Evolutionary conservation across 2,888 invertebrate species (phyloP).

Genomic region (Phorcus lineatus): DNA sequence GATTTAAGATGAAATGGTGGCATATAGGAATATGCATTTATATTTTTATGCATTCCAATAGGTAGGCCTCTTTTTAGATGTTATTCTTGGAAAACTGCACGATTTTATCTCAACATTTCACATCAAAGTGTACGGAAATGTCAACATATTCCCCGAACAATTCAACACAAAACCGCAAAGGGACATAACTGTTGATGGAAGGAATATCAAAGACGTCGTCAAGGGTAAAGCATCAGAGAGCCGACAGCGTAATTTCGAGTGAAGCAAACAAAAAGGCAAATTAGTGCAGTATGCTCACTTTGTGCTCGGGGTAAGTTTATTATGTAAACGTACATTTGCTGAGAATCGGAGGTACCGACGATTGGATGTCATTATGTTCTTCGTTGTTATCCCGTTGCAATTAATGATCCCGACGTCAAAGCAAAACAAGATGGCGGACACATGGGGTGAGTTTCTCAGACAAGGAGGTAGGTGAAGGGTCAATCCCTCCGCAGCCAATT

Average conservation of each 20-base stretch:
- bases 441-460: neutral
- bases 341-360: neutral
- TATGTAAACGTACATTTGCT: neutral
- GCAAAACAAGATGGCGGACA: slow-evolving; percentile 6
- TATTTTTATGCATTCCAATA: no score
- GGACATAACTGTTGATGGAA: no score
- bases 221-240: no score
- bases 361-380: slow-evolving; percentile 4
- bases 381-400: neutral
- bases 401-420: neutral
- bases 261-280: slow-evolving; percentile 16
- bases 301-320: neutral
- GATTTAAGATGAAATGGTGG: no score
- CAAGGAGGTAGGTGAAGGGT: neutral
- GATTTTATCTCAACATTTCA: no score
- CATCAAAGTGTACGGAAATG: no score
- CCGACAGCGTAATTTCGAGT: neutral
- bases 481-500: neutral
- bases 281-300: slow-evolving; percentile 10
- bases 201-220: no score
- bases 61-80: no score
- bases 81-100: no score
- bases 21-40: no score
- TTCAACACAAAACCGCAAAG: no score
- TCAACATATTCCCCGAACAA: no score